A percentile compares a stretch with the other conserved stretches of the same genome.
phyloP scores from a whole-genome alignment of 2,888 invertebrate genomes.

The Thecocarcelia acutangulata region DNA sequence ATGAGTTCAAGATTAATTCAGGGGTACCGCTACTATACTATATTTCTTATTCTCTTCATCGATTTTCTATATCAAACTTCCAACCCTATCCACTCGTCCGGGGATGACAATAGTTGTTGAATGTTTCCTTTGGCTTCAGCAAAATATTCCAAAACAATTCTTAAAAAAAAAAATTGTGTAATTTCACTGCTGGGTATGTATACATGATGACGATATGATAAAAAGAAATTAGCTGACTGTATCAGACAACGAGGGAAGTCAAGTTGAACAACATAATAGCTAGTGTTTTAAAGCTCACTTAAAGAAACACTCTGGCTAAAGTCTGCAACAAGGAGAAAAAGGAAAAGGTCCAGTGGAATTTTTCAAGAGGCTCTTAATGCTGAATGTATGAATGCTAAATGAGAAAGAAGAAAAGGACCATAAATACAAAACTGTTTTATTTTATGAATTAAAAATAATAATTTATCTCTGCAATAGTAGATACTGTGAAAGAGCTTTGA shows the following conservation, averaged over 20 bases:
- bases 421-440: background rate
- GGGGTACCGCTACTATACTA: too few species aligned
- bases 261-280: constrained; percentile 9
- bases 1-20: too few species aligned
- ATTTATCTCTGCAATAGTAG: too few species aligned
- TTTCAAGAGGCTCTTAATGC: constrained; percentile 31
- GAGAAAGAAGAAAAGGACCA: background rate
- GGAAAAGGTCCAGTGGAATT: constrained; percentile 6
- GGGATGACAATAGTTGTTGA: too few species aligned
- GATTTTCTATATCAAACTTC: too few species aligned
- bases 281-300: constrained; percentile 19
- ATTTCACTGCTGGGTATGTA: background rate
- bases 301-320: background rate
- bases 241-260: background rate
- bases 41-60: too few species aligned
- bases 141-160: too few species aligned
- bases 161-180: background rate
- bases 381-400: constrained; percentile 20
- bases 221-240: background rate
- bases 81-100: too few species aligned
- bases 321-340: constrained; percentile 18
- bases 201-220: background rate
- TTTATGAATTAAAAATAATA: too few species aligned
- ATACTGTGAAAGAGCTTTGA: too few species aligned
- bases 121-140: too few species aligned